A percentile compares a stretch with the other conserved stretches of the same genome.
Conservation (phyloP, 2,113 vertebrate genomes). For the Macrotis lagotis region DNA sequence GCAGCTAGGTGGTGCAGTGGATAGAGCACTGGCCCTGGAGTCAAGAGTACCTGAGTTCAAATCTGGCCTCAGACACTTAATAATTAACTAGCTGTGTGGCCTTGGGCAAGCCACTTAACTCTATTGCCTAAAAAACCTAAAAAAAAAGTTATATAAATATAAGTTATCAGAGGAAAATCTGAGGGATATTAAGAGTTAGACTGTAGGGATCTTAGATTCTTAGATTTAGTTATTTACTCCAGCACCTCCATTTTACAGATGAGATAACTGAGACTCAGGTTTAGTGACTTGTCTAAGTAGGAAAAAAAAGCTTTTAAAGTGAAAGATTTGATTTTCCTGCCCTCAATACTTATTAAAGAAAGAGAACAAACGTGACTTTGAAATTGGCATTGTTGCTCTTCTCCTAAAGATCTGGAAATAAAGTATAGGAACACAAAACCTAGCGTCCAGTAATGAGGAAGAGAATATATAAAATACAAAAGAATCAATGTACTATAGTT, state of each 20-base stretch:
- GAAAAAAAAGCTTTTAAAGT: not conserved
- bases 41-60: too few species aligned
- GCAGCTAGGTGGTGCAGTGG: too few species aligned
- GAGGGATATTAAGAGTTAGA: not conserved
- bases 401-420: not conserved
- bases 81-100: too few species aligned
- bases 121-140: too few species aligned
- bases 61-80: too few species aligned
- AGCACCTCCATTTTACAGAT: not conserved
- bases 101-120: too few species aligned
- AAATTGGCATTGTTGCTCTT: not conserved
- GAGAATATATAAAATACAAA: not conserved
- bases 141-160: too few species aligned
- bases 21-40: too few species aligned
- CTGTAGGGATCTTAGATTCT: not conserved
- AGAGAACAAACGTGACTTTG: not conserved
- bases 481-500: not conserved
- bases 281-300: not conserved
- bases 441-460: not conserved
- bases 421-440: not conserved
- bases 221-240: not conserved
- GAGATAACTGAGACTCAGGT: not conserved
- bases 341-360: not conserved
- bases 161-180: not conserved
- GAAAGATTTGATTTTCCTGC: not conserved